phyloP scores from a whole-genome alignment of 2,888 invertebrate species.

The Nomada flava region DNA sequence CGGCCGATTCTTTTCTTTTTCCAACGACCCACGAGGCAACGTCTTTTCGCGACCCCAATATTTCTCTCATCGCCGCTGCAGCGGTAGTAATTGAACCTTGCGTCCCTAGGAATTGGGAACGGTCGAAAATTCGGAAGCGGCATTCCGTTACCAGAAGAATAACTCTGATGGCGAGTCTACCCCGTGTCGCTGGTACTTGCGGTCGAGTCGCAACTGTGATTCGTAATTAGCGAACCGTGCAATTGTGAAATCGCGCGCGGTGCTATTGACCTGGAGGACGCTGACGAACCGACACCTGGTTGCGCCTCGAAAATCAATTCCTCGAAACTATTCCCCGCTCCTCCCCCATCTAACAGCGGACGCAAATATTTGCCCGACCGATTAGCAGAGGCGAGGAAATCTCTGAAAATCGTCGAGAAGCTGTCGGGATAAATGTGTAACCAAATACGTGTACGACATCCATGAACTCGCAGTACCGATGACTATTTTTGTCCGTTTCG shows the following conservation, averaged over 20 bases:
- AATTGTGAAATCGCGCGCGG: slow-evolving; percentile 80
- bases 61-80: no score
- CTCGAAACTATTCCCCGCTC: not conserved
- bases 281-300: slow-evolving; percentile 54
- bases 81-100: no score
- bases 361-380: not conserved
- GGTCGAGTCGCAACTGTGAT: slow-evolving; percentile 73
- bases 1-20: not conserved
- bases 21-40: no score
- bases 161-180: slow-evolving; percentile 21
- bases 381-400: not conserved
- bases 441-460: not conserved
- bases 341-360: not conserved
- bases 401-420: not conserved
- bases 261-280: slow-evolving; percentile 80
- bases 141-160: not conserved
- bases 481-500: not conserved
- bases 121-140: no score
- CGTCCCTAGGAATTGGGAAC: no score
- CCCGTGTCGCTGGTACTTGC: slow-evolving; percentile 26
- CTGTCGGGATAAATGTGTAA: no score
- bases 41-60: no score
- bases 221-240: slow-evolving; percentile 80
- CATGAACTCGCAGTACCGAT: not conserved
- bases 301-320: slow-evolving; percentile 52